Evolutionary conservation across 1,140 invertebrate species (phyloP).

Genomic region (Globodera ellingtonae): DNA sequence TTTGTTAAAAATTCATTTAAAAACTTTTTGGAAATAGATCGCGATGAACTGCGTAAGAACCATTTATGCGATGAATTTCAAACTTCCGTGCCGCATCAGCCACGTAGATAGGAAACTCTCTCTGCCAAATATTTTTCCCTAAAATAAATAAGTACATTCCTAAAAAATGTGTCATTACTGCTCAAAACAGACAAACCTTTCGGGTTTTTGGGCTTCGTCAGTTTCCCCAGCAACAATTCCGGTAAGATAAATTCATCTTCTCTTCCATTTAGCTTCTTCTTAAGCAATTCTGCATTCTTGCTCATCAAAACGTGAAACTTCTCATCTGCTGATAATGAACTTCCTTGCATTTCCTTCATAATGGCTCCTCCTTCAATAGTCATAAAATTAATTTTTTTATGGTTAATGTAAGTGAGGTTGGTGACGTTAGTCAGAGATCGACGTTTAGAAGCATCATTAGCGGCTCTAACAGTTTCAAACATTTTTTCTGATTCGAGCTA

Average conservation of each 20-base stretch:
- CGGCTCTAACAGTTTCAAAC: background rate
- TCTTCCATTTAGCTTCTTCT: background rate
- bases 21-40: conserved; percentile 24
- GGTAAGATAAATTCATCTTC: background rate
- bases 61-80: background rate
- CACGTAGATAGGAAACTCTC: background rate
- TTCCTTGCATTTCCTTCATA: background rate
- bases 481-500: background rate
- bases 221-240: background rate
- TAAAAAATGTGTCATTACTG: background rate
- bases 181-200: background rate
- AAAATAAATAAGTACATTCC: background rate
- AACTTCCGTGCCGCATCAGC: background rate
- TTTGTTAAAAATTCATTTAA: background rate
- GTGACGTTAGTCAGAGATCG: background rate
- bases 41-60: background rate
- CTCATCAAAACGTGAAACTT: background rate
- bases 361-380: background rate
- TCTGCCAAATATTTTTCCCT: background rate
- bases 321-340: background rate
- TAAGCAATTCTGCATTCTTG: background rate
- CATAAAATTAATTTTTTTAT: background rate
- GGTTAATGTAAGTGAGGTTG: background rate
- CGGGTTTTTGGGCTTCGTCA: background rate
- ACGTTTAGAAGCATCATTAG: background rate